Conservation (phyloP, 1,140 invertebrate species). For the Pristionchus pacificus region DNA sequence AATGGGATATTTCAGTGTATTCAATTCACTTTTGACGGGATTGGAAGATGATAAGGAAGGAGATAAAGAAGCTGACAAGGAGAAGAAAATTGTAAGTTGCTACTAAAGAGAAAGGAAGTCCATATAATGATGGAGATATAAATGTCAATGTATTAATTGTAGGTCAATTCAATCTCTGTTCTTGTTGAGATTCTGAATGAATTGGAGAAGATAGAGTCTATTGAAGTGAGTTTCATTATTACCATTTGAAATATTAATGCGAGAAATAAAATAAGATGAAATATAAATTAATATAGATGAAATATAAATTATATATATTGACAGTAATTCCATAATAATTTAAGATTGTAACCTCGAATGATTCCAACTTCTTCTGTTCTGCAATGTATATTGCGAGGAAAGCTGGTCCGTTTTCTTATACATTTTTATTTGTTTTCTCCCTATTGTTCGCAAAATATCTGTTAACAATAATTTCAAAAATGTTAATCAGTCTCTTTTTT, state of each 20-base stretch:
- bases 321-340: background rate
- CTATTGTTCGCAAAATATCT: background rate
- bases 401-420: background rate
- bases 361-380: slow-evolving; percentile 34
- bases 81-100: slow-evolving; percentile 10
- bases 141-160: too few relatives aligned
- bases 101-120: too few relatives aligned
- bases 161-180: slow-evolving; percentile 30
- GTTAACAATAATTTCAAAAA: too few relatives aligned
- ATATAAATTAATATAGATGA: too few relatives aligned
- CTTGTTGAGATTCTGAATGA: slow-evolving; percentile 30
- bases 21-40: slow-evolving; percentile 19
- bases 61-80: background rate
- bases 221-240: too few relatives aligned
- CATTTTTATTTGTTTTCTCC: background rate
- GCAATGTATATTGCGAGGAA: slow-evolving; percentile 20
- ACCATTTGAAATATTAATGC: too few relatives aligned
- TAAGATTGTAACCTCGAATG: slow-evolving; percentile 13
- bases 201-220: slow-evolving; percentile 20
- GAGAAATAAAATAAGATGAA: too few relatives aligned
- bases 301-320: background rate
- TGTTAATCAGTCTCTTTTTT: too few relatives aligned
- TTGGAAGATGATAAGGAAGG: slow-evolving; percentile 1
- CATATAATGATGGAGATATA: too few relatives aligned
- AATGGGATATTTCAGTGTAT: slow-evolving; percentile 18